phyloP scores from a whole-genome alignment of 92 coral and sea anemone genomes.

The Muricea muricata region DNA sequence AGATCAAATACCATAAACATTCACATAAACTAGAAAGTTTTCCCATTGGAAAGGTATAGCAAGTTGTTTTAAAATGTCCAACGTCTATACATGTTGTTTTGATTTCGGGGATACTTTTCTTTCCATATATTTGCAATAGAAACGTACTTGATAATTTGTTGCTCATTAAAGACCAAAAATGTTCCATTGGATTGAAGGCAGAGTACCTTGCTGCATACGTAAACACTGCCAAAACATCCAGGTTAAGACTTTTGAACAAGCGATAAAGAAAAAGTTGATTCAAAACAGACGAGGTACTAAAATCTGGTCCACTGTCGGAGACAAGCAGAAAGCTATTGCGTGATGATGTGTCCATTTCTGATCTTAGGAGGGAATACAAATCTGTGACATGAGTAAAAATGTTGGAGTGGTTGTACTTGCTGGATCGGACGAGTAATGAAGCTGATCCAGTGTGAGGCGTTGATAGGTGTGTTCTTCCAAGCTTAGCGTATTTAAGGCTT shows the following conservation, averaged over 20 bases:
- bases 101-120: neutral
- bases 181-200: neutral
- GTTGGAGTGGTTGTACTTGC: conserved; percentile 31
- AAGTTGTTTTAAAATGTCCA: neutral
- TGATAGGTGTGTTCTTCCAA: neutral
- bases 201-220: neutral
- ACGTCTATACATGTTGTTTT: neutral
- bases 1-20: conserved; percentile 5
- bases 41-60: neutral
- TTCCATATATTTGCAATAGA: neutral
- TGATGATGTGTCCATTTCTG: conserved; percentile 27
- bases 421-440: conserved; percentile 26
- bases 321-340: neutral
- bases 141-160: neutral
- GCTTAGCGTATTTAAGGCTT: conserved; percentile 6
- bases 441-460: conserved; percentile 36
- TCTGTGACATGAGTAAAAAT: conserved; percentile 12
- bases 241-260: neutral
- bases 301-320: conserved; percentile 36
- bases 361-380: conserved; percentile 27
- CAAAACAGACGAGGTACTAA: conserved; percentile 8
- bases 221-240: neutral
- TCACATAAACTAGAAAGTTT: neutral
- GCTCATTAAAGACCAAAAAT: conserved; percentile 8
- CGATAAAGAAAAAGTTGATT: neutral